A percentile compares a stretch with the other conserved stretches of the same genome.
These are phyloP conservation scores for Drosophila acutilabella DNA, from an alignment of 2,888 invertebrate species.

Conservation along the genomic window DNA sequence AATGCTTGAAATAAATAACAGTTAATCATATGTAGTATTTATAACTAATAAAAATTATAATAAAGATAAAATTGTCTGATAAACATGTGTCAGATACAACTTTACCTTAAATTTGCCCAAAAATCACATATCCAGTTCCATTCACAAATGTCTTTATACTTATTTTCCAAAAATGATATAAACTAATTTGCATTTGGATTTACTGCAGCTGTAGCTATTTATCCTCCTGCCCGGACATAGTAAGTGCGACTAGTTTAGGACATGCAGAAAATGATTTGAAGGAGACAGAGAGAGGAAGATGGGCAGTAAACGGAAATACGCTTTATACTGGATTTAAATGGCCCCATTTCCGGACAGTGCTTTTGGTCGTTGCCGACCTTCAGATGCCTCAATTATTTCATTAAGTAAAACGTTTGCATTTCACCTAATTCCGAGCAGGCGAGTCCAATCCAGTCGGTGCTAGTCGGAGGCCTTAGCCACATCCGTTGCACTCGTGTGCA, in stretches of 20 bases:
- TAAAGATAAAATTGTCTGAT: too few relatives aligned
- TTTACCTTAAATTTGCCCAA: too few relatives aligned
- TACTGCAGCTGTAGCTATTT: conserved; percentile 61
- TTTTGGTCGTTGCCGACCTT: conserved; percentile 59
- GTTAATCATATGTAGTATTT: too few relatives aligned
- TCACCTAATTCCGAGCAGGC: conserved; percentile 73
- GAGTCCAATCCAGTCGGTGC: background rate
- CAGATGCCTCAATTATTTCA: conserved; percentile 79
- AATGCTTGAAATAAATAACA: too few relatives aligned
- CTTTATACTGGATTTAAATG: conserved; percentile 75
- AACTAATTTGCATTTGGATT: conserved; percentile 63
- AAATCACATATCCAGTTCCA: too few relatives aligned
- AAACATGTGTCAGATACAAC: too few relatives aligned
- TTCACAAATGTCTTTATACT: too few relatives aligned
- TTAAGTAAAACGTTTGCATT: conserved; percentile 80
- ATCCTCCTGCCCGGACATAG: conserved; percentile 56
- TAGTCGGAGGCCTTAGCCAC: conserved; percentile 42
- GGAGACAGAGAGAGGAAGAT: background rate
- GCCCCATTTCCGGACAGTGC: conserved; percentile 64
- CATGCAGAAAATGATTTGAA: background rate
- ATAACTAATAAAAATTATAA: too few relatives aligned
- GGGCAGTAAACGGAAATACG: conserved; percentile 66
- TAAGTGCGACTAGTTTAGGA: conserved; percentile 44
- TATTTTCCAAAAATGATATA: too few relatives aligned
- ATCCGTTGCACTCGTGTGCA: conserved; percentile 71